These are phyloP conservation scores for Ciconia stormi DNA, from an alignment of 2,113 vertebrate species.

Conservation along the genomic window DNA sequence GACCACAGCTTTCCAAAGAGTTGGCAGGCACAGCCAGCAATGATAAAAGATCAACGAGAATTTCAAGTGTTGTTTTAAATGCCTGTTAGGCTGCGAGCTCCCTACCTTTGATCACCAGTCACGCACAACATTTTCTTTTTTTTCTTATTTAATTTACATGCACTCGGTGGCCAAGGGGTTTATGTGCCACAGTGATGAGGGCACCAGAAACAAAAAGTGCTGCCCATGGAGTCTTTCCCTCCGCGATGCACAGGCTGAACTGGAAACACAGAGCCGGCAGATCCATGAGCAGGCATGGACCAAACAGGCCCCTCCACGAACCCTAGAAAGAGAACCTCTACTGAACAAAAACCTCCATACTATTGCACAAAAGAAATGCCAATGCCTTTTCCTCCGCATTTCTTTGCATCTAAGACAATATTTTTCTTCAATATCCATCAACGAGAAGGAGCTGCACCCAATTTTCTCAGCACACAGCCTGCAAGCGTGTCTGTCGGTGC, in stretches of 20 bases:
- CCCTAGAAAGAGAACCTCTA: not conserved
- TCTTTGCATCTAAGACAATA: not conserved
- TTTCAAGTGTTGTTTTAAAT: constrained; percentile 32
- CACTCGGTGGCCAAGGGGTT: not conserved
- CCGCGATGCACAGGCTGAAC: not conserved
- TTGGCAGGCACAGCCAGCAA: constrained; percentile 31
- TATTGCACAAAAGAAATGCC: not conserved
- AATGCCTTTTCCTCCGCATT: not conserved
- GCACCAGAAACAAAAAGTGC: not conserved
- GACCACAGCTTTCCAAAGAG: constrained; percentile 33
- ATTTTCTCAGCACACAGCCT: not conserved
- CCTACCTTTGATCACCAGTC: constrained; percentile 20
- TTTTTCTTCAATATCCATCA: not conserved
- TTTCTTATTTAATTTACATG: not conserved
- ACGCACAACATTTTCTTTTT: not conserved
- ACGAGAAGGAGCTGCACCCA: not conserved
- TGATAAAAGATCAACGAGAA: constrained; percentile 48
- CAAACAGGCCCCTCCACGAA: not conserved
- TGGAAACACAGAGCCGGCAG: not conserved
- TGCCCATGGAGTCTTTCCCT: not conserved
- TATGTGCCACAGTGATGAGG: not conserved
- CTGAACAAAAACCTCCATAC: not conserved
- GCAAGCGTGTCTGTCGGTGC: not conserved
- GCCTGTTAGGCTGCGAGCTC: not conserved
- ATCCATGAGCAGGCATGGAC: not conserved